Percentiles rank a stretch among this genome's conserved stretches.
These are phyloP conservation scores for Vulpes vulpes DNA, from an alignment of 2,113 vertebrate genomes.

Conservation along the genomic window DNA sequence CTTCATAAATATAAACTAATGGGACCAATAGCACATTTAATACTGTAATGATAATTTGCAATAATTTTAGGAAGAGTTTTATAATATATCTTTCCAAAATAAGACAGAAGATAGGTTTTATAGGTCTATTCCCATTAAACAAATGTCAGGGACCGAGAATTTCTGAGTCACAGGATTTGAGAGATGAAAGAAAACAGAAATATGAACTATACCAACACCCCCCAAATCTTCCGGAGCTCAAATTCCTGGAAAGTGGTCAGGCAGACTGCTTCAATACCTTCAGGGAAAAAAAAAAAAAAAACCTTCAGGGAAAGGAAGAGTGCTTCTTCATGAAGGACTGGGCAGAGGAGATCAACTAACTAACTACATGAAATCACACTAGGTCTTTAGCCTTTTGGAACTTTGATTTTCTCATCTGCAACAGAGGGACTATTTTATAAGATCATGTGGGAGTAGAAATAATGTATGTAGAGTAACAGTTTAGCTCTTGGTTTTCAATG, in stretches of 20 bases:
- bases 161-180: conserved; percentile 43
- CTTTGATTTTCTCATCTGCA: not conserved
- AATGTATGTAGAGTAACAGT: not conserved
- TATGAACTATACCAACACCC: not conserved
- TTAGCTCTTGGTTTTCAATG: not conserved
- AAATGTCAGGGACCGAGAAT: conserved; percentile 14
- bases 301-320: not conserved
- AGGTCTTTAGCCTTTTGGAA: not conserved
- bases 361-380: not conserved
- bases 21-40: not conserved
- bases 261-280: not conserved
- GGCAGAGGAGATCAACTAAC: not conserved
- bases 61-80: conserved; percentile 36
- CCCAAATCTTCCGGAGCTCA: not conserved
- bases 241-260: not conserved
- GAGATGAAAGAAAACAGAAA: conserved; percentile 11
- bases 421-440: not conserved
- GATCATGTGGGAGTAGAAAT: not conserved
- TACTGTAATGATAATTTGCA: not conserved
- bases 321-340: not conserved
- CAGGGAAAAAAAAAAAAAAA: not conserved
- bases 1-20: conserved; percentile 20
- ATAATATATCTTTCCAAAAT: not conserved
- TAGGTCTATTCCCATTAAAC: conserved; percentile 21
- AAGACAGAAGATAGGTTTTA: not conserved